Evolutionary conservation across 1,140 invertebrate genomes (phyloP), one percentile per base, ranked within the genome.

Genomic region (Trachymyrmex cornetzi): DNA sequence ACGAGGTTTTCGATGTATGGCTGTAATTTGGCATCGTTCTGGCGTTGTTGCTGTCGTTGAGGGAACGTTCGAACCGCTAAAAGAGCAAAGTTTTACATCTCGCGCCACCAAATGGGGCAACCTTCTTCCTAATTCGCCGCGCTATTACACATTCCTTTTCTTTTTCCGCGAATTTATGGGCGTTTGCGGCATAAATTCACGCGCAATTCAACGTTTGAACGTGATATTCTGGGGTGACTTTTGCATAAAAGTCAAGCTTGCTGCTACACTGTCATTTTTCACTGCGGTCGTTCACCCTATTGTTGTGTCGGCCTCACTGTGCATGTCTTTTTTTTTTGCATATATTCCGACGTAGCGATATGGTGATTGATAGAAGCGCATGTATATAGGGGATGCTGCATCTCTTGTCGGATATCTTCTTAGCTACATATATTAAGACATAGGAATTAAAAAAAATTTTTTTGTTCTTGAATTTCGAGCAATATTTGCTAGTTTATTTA

Each of bases 351-450:
- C 61, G 57, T 86, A 86, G 74, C 34, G 55, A 75, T 57, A 38
- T 44, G 66, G 79, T 74, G 74, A 89, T 87, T 75, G 88, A 89
- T 82, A 77, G 63, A 44, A 82, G 24, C 57, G 9, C 63, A 82
- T 61, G 24, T 48, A 82, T 48, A 48, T 30, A 59, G 24, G 34
- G 24, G 34, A 16, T 72, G 38, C 14, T 57, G 27, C 38, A 50
- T 74, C 53, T 22, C 14, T 14, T 14, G 22, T 61, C 38, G 22
- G 14, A 30, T n/a, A 11, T 81, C 30, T 64, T 64, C 48, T 57
- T 16, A 38, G 27, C 12, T 27, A 1, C 12, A 53, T 11, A 79
- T 66, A 50, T 48, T 79, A 63, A 9, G 59, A 6, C 38, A 7
- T 79, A 63, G 9, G 59, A 12, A 59, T 14, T 79, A 30, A 24